Conservation (phyloP, 2,888 invertebrate species). For the Plagiodera versicolora region DNA sequence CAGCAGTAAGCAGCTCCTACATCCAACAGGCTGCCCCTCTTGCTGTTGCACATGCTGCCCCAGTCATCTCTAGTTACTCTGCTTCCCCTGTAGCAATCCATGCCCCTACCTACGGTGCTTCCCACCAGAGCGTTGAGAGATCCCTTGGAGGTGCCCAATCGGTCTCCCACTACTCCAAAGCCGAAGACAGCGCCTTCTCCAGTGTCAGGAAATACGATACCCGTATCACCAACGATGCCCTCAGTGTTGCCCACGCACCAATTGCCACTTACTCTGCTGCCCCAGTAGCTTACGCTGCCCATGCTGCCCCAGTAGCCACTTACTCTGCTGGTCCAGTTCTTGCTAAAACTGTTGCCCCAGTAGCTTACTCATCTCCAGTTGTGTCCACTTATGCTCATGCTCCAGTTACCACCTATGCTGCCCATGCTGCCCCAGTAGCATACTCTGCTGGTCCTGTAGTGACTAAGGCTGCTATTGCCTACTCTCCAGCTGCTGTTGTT, state of each 20-base stretch:
- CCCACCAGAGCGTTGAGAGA: slow-evolving; percentile 62
- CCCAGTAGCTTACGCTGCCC: slow-evolving; percentile 12
- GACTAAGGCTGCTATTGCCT: slow-evolving; percentile 54
- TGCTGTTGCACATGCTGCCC: slow-evolving; percentile 22
- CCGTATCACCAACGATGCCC: slow-evolving; percentile 61
- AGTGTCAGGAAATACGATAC: slow-evolving; percentile 64
- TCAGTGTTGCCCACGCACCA: slow-evolving; percentile 41
- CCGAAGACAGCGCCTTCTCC: slow-evolving; percentile 63
- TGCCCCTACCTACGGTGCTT: slow-evolving; percentile 53
- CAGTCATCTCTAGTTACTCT: slow-evolving; percentile 40
- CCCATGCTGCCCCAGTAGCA: slow-evolving; percentile 25
- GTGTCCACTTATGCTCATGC: slow-evolving; percentile 37
- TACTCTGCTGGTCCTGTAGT: slow-evolving; percentile 40
- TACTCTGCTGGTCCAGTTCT: background rate
- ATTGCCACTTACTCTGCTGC: slow-evolving; percentile 29
- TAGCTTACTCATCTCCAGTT: slow-evolving; percentile 33
- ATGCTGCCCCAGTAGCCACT: slow-evolving; percentile 23
- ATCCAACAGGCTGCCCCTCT: slow-evolving; percentile 11
- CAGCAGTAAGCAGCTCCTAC: slow-evolving; percentile 39
- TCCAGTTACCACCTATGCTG: too few relatives aligned
- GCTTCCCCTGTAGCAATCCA: slow-evolving; percentile 49
- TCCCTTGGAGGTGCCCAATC: slow-evolving; percentile 60
- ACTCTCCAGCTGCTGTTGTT: slow-evolving; percentile 65
- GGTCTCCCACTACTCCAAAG: slow-evolving; percentile 59
- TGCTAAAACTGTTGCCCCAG: background rate